Percentiles rank a stretch among this genome's conserved stretches.
Evolutionary conservation across 1,140 invertebrate species (phyloP).

Genomic region (Scaptomyza montana): DNA sequence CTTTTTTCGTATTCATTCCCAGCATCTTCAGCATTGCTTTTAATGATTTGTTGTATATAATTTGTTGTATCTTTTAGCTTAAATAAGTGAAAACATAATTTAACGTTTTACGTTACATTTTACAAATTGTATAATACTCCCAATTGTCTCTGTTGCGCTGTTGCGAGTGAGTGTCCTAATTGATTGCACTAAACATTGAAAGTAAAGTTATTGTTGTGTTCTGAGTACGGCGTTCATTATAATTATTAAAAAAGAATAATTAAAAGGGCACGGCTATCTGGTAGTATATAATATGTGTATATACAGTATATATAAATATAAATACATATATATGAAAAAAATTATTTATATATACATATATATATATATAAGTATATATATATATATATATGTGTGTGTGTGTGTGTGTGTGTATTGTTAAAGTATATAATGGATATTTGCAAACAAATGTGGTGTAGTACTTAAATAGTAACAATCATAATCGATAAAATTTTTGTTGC

Average conservation of each 20-base stretch:
- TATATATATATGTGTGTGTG: too few relatives aligned
- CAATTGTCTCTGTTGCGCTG: slow-evolving; percentile 9
- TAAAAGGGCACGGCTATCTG: neutral
- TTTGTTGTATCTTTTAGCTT: slow-evolving; percentile 1
- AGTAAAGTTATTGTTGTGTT: slow-evolving; percentile 4
- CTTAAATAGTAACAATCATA: slow-evolving; percentile 13
- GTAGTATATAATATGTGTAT: neutral
- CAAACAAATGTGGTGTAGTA: slow-evolving; percentile 6
- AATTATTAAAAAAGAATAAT: neutral
- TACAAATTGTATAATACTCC: slow-evolving; percentile 25
- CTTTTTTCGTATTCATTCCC: slow-evolving; percentile 16
- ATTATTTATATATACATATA: slow-evolving; percentile 9
- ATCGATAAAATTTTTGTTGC: slow-evolving; percentile 8
- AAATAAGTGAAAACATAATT: slow-evolving; percentile 32
- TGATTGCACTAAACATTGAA: slow-evolving; percentile 39
- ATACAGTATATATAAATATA: slow-evolving; percentile 5
- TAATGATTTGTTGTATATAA: slow-evolving; percentile 12
- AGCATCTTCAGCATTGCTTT: slow-evolving; percentile 31
- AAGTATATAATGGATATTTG: neutral
- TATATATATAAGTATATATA: slow-evolving; percentile 1
- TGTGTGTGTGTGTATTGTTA: neutral
- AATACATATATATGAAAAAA: slow-evolving; percentile 7
- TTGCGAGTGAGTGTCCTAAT: slow-evolving; percentile 23
- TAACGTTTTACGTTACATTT: slow-evolving; percentile 34
- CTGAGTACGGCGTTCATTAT: slow-evolving; percentile 23